Conservation (phyloP, 2,888 invertebrate genomes). For the Zaprionus lineosus region DNA sequence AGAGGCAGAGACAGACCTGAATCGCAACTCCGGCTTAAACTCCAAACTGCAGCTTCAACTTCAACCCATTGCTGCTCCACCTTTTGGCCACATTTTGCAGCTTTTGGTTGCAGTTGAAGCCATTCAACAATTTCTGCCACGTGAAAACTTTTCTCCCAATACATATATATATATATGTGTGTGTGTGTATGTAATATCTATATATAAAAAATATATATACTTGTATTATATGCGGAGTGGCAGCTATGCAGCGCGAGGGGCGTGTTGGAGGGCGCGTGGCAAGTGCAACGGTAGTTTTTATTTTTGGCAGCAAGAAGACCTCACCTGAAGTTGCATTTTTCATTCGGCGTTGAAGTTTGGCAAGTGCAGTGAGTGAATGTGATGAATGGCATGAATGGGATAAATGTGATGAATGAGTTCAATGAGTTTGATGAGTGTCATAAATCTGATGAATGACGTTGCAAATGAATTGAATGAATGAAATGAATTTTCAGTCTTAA, state of each 20-base stretch:
- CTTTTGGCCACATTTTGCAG: conserved; percentile 21
- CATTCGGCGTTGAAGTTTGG: conserved; percentile 56
- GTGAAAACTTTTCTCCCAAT: conserved; percentile 36
- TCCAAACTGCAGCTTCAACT: not conserved
- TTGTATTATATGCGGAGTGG: not conserved
- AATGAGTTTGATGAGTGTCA: too few species aligned
- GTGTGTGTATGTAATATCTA: not conserved
- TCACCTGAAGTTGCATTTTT: conserved; percentile 66
- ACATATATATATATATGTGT: not conserved
- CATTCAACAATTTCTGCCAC: conserved; percentile 53
- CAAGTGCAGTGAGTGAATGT: conserved; percentile 27
- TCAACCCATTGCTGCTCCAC: conserved; percentile 12
- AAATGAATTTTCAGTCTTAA: too few species aligned
- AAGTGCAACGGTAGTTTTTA: conserved; percentile 51
- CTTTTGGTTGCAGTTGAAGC: conserved; percentile 47
- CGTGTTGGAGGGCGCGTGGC: conserved; percentile 35
- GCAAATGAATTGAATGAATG: too few species aligned
- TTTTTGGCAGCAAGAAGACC: conserved; percentile 39
- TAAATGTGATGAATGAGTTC: too few species aligned
- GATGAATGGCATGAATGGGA: too few species aligned
- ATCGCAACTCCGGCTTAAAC: not conserved
- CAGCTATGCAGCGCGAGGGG: too few species aligned
- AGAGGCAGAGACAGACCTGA: too few species aligned
- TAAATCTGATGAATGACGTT: too few species aligned
- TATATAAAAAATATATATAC: not conserved